Conservation (phyloP, 2,113 vertebrate species). For the Sula dactylatra region DNA sequence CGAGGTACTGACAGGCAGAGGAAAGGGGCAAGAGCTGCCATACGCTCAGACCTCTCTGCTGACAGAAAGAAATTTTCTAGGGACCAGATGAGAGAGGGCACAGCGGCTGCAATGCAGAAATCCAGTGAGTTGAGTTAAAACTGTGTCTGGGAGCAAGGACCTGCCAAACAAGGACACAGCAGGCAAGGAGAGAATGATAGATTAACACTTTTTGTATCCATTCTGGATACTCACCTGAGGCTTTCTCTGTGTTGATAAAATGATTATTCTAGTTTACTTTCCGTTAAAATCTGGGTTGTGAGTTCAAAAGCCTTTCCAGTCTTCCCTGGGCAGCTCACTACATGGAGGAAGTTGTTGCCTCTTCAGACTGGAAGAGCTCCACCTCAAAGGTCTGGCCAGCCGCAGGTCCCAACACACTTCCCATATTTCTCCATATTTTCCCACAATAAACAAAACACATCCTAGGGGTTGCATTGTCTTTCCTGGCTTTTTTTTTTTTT, state of each 20-base stretch:
- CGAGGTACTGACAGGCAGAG: not conserved
- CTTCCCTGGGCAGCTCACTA: not conserved
- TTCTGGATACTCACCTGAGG: not conserved
- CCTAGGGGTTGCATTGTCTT: not conserved
- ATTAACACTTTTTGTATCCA: not conserved
- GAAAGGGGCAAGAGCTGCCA: not conserved
- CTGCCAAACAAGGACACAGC: not conserved
- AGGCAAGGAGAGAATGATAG: not conserved
- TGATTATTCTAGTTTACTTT: not conserved
- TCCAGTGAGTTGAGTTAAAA: not conserved
- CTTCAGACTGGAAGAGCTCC: not conserved
- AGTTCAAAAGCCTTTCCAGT: not conserved
- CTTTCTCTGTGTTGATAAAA: not conserved
- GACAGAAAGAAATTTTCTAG: not conserved
- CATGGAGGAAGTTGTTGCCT: not conserved
- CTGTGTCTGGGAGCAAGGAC: not conserved
- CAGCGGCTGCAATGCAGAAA: not conserved
- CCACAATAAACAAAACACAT: constrained; percentile 6
- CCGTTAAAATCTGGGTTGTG: not conserved
- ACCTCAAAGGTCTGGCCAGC: not conserved
- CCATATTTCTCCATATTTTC: not conserved
- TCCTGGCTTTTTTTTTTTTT: not conserved
- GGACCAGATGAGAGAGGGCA: not conserved
- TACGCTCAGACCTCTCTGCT: not conserved
- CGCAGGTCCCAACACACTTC: constrained; percentile 5